phyloP scores from a whole-genome alignment of 2,888 invertebrate genomes.

The Aromia moschata region DNA sequence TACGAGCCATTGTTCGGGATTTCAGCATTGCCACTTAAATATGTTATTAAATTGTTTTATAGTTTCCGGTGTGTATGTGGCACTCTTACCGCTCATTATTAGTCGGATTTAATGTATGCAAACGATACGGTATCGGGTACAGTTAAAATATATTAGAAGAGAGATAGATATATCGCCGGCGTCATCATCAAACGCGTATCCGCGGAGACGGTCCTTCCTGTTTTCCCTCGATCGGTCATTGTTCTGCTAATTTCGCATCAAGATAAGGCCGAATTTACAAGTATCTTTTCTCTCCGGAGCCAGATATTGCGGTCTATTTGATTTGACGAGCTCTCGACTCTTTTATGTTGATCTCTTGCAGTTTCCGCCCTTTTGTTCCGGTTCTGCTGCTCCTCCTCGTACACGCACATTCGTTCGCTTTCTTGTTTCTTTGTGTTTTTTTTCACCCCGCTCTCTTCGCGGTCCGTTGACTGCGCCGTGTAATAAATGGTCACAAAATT shows the following conservation, averaged over 20 bases:
- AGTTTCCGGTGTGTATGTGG: slow-evolving; percentile 60
- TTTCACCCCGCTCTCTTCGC: not conserved
- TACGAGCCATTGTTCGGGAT: slow-evolving; percentile 60
- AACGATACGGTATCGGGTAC: slow-evolving; percentile 56
- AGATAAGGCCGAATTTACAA: slow-evolving; percentile 48
- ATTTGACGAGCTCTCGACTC: slow-evolving; percentile 45
- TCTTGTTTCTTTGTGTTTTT: slow-evolving; percentile 5
- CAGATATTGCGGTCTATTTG: slow-evolving; percentile 51
- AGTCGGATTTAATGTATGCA: slow-evolving; percentile 59
- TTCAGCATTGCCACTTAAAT: slow-evolving; percentile 61
- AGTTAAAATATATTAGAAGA: slow-evolving; percentile 52
- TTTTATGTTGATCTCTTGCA: slow-evolving; percentile 42
- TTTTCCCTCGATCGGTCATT: slow-evolving; percentile 57
- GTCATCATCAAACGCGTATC: slow-evolving; percentile 37
- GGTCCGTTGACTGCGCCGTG: not conserved
- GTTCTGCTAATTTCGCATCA: slow-evolving; percentile 57
- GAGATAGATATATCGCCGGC: no score
- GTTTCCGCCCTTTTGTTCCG: slow-evolving; percentile 45
- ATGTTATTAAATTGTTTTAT: slow-evolving; percentile 64
- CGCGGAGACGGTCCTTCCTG: slow-evolving; percentile 50
- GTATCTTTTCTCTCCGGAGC: slow-evolving; percentile 40
- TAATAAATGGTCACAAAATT: no score
- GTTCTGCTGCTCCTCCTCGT: slow-evolving; percentile 10
- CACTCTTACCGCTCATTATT: slow-evolving; percentile 51
- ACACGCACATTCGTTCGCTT: slow-evolving; percentile 8